Conservation (phyloP, 1,140 invertebrate species). For the Drepana arcuata region DNA sequence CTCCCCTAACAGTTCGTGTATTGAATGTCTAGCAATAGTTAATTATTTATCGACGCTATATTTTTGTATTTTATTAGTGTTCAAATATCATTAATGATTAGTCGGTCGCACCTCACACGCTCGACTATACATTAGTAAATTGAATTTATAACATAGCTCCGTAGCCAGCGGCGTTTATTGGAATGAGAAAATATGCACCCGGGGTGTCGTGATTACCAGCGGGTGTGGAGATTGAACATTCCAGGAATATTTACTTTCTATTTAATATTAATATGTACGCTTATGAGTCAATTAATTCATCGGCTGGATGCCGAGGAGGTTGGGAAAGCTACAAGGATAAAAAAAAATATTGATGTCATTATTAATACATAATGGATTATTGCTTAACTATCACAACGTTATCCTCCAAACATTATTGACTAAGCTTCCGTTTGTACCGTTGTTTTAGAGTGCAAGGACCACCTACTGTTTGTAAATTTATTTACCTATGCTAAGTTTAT, state of each 20-base stretch:
- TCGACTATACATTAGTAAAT: constrained; percentile 33
- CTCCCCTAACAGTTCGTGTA: constrained; percentile 20
- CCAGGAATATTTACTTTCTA: constrained; percentile 37
- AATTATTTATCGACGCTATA: constrained; percentile 58
- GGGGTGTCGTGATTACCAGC: constrained; percentile 21
- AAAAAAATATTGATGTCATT: not conserved
- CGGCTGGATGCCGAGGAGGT: constrained; percentile 5
- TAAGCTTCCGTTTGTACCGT: too few relatives aligned
- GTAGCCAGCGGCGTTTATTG: constrained; percentile 22
- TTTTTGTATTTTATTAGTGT: constrained; percentile 53
- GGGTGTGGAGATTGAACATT: constrained; percentile 24
- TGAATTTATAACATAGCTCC: constrained; percentile 50
- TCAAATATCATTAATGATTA: constrained; percentile 61
- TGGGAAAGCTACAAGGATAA: constrained; percentile 2
- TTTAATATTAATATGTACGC: constrained; percentile 22
- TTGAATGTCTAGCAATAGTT: constrained; percentile 45
- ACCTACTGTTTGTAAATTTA: too few relatives aligned
- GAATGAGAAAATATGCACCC: constrained; percentile 24
- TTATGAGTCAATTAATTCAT: constrained; percentile 35
- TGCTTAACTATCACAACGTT: not conserved
- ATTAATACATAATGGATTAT: not conserved
- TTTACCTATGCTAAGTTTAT: too few relatives aligned
- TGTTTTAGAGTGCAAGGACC: too few relatives aligned
- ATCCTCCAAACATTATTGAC: not conserved
- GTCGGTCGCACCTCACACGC: constrained; percentile 32